Conservation (phyloP, 64 coral and sea anemone species). For the Astreopora myriophthalma region DNA sequence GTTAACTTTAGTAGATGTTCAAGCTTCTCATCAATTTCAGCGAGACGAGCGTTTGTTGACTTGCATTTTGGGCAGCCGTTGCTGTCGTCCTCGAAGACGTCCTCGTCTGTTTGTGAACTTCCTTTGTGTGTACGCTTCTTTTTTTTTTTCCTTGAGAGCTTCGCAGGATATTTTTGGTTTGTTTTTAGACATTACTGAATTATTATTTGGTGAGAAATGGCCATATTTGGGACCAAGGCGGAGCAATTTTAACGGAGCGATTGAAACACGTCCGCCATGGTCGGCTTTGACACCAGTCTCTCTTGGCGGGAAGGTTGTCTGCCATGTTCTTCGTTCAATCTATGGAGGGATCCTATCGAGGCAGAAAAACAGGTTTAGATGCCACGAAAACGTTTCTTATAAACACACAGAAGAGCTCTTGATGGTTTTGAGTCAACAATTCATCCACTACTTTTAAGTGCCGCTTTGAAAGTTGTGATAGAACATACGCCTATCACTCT, state of each 20-base stretch:
- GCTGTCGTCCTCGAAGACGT: neutral
- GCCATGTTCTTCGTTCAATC: too few relatives aligned
- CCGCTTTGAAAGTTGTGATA: neutral
- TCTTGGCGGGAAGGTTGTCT: too few relatives aligned
- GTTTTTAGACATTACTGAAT: slow-evolving; percentile 2
- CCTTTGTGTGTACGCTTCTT: neutral
- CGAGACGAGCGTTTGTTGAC: neutral
- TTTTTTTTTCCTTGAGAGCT: neutral
- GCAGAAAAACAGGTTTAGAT: too few relatives aligned
- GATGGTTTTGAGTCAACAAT: too few relatives aligned
- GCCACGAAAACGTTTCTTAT: too few relatives aligned
- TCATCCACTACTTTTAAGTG: neutral
- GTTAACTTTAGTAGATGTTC: neutral
- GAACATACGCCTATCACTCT: neutral
- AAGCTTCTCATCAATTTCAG: neutral
- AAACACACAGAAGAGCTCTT: too few relatives aligned
- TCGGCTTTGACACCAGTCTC: neutral
- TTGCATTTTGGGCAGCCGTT: neutral
- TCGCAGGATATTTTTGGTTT: slow-evolving; percentile 7
- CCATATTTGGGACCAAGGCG: neutral
- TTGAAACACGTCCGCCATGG: neutral
- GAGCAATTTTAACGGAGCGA: neutral
- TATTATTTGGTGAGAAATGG: neutral
- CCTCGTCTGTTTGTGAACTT: neutral
- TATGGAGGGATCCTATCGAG: too few relatives aligned